Conservation (phyloP, 2,113 vertebrate species). For the Eublepharis macularius region DNA sequence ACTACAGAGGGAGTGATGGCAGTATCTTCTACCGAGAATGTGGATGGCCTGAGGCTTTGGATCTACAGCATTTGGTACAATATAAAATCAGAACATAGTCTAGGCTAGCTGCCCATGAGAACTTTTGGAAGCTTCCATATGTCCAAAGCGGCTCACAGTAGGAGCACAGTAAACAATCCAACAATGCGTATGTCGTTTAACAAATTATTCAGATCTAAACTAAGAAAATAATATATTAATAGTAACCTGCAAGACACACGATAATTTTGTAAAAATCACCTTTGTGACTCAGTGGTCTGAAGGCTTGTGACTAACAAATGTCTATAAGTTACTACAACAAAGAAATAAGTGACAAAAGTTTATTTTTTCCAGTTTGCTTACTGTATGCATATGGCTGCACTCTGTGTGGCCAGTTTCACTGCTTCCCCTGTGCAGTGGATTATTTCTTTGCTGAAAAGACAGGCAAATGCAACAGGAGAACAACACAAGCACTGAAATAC, state of each 20-base stretch:
- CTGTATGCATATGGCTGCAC: conserved; percentile 34
- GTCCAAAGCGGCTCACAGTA: neutral
- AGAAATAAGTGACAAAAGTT: conserved; percentile 21
- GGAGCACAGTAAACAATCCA: neutral
- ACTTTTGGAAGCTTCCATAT: neutral
- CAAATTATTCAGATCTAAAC: neutral
- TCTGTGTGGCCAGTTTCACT: conserved; percentile 35
- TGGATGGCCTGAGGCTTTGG: neutral
- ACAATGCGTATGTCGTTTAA: neutral
- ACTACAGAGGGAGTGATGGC: neutral
- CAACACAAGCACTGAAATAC: conserved; percentile 24
- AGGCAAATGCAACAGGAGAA: conserved; percentile 29
- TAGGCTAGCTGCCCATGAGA: neutral
- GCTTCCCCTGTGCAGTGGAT: conserved; percentile 30
- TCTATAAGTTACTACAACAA: neutral
- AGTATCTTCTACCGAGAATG: neutral
- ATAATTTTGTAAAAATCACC: neutral
- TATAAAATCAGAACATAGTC: neutral
- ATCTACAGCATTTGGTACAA: neutral
- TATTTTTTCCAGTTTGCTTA: conserved; percentile 24
- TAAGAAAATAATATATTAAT: neutral
- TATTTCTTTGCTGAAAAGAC: conserved; percentile 41
- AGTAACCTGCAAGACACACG: neutral
- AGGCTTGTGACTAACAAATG: conserved; percentile 9
- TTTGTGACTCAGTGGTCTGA: neutral